Evolutionary conservation across 2,888 invertebrate species (phyloP), one percentile per base, ranked within the genome.

Genomic region (Deilephila elpenor): DNA sequence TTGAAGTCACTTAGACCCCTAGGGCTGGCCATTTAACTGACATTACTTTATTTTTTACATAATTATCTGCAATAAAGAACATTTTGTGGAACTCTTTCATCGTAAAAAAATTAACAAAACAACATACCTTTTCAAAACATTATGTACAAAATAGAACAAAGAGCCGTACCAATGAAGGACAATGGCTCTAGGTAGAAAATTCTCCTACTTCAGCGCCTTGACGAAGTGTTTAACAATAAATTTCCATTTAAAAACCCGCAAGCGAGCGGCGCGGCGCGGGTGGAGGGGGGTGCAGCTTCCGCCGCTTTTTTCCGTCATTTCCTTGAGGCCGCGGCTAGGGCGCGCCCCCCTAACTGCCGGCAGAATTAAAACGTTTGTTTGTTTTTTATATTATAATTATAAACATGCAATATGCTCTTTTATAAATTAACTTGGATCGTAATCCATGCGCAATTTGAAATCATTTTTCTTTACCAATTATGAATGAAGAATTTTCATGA

Each of bases 181-280:
- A 71, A 56, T 72, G 80, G 82, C 79, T 88, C 87, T 89, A 88
- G 88, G 89, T 89, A 89, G 59, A 71, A 87, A 87, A 90, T 90
- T 89, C 85, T 89, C 80, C 84, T 85, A 86, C 86, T 87, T 85
- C 79, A 83, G 82, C 86, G 87, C 89, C 90, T 92, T 91, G 94
- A 93, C 93, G 93, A 91, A 94, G 93, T 94, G 93, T 92, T 93
- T 91, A 92, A 93, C 93, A 93, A 94, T 94, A 94, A 93, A 94
- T 94, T 93, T 94, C 93, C 93, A 93, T 94, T 94, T 94, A 94
- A 93, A 94, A 93, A 92, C 93, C 93, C 92, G 86, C 93, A 93
- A 92, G 90, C 90, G 80, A 83, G 78, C 77, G 74, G 78, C 78
- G 78, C 72, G 77, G 81, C 75, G 75, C 64, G 78, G 82, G 77